Conservation (phyloP, 1,140 invertebrate species). For the Harlomillsia oculata region DNA sequence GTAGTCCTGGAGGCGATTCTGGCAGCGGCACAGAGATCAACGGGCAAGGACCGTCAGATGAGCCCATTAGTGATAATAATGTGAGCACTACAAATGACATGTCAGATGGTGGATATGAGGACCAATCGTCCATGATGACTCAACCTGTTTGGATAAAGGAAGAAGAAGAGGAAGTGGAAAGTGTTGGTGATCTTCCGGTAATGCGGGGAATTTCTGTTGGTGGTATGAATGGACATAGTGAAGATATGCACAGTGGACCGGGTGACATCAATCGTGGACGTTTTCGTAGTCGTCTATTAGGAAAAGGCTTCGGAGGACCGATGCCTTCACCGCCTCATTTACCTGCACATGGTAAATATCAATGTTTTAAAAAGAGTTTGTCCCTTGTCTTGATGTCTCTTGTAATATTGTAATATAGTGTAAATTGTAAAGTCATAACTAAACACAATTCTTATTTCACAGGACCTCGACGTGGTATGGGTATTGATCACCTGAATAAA, state of each 20-base stretch:
- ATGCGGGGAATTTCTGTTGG: slow-evolving; percentile 23
- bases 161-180: slow-evolving; percentile 58
- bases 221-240: slow-evolving; percentile 18
- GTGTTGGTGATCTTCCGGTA: slow-evolving; percentile 34
- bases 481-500: slow-evolving; percentile 56
- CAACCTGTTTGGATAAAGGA: slow-evolving; percentile 46
- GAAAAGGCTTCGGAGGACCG: slow-evolving; percentile 20
- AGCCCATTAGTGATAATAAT: slow-evolving; percentile 48
- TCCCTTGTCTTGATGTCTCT: background rate
- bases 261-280: slow-evolving; percentile 35
- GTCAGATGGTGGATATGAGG: slow-evolving; percentile 41
- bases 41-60: slow-evolving; percentile 39
- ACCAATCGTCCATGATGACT: slow-evolving; percentile 38
- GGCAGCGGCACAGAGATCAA: slow-evolving; percentile 42
- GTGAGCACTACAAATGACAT: slow-evolving; percentile 44
- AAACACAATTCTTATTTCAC: background rate
- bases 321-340: slow-evolving; percentile 2
- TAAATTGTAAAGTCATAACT: slow-evolving; percentile 1
- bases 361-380: background rate
- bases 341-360: background rate
- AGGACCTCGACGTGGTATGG: slow-evolving; percentile 34
- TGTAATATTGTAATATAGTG: background rate
- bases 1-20: slow-evolving; percentile 47
- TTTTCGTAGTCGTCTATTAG: slow-evolving; percentile 37
- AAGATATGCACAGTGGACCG: slow-evolving; percentile 10